phyloP scores from a whole-genome alignment of 2,797 vertebrate species.

The Pagetopsis macropterus region DNA sequence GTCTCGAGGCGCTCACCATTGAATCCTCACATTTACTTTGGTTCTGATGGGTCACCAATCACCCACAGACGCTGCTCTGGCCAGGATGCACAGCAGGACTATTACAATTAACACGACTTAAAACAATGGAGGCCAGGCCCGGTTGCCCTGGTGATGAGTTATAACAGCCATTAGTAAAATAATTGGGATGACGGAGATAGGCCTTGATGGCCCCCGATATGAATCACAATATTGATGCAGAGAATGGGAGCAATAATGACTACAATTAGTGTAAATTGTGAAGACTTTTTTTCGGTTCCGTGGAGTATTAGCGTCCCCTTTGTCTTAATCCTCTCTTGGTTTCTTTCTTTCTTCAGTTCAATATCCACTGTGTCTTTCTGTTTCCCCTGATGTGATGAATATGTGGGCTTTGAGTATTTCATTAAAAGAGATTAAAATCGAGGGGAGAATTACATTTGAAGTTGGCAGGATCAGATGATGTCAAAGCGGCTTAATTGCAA shows the following conservation, averaged over 20 bases:
- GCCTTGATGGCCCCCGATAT: constrained; percentile 78
- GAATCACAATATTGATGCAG: constrained; percentile 86
- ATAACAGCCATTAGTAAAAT: constrained; percentile 86
- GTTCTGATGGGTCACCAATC: constrained; percentile 66
- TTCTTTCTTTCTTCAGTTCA: constrained; percentile 55
- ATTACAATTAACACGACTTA: constrained; percentile 72
- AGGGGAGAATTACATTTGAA: constrained; percentile 77
- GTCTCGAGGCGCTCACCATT: constrained; percentile 8
- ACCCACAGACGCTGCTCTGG: constrained; percentile 29
- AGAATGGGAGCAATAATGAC: constrained; percentile 81
- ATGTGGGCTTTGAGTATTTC: constrained; percentile 70
- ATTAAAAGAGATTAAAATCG: constrained; percentile 80
- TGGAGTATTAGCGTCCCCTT: constrained; percentile 63
- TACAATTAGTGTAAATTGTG: constrained; percentile 83
- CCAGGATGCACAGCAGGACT: constrained; percentile 60
- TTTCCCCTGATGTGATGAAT: constrained; percentile 63
- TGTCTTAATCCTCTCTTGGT: constrained; percentile 71
- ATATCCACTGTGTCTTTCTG: constrained; percentile 56
- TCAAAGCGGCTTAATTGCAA: constrained; percentile 70
- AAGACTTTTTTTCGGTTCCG: constrained; percentile 66
- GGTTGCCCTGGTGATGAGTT: constrained; percentile 81
- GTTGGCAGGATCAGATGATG: constrained; percentile 64
- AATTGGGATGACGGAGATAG: constrained; percentile 78
- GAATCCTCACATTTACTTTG: background rate
- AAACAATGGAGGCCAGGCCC: constrained; percentile 74